Conservation (phyloP, 2,113 vertebrate genomes). For the Hiodon alosoides region DNA sequence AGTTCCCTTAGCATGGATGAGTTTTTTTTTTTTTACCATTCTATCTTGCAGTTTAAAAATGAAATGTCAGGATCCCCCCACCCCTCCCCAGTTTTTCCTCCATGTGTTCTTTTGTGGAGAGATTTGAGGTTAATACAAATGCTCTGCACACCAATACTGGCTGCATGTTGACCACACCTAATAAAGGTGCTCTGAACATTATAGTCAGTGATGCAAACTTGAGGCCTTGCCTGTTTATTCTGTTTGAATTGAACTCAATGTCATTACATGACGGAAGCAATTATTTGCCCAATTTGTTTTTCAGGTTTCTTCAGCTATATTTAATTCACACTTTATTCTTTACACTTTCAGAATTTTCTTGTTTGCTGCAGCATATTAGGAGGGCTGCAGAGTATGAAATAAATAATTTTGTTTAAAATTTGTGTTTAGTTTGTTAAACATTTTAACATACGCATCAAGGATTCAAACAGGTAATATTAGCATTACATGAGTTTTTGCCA, state of each 20-base stretch:
- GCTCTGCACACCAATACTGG: background rate
- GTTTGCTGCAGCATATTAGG: constrained; percentile 10
- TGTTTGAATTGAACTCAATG: no score
- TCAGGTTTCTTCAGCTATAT: background rate
- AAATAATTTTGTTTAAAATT: constrained; percentile 5
- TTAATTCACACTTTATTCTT: constrained; percentile 9
- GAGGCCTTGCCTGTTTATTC: no score
- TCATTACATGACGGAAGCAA: background rate
- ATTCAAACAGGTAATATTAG: no score
- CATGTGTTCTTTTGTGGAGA: background rate
- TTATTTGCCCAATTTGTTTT: background rate
- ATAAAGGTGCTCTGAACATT: background rate
- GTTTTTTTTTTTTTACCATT: background rate
- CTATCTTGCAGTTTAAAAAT: background rate
- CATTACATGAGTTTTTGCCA: no score
- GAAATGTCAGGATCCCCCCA: background rate
- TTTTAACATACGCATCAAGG: no score
- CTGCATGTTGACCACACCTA: background rate
- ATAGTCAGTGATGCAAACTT: no score
- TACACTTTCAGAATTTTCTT: background rate
- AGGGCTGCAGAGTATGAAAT: constrained; percentile 9
- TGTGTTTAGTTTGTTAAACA: background rate
- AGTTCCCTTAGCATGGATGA: background rate
- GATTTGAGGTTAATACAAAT: background rate
- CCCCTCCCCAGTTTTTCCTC: background rate